Base-by-base conservation (phyloP, 1,140 invertebrate species). In the Pogonognathellus flavescens region DNA sequence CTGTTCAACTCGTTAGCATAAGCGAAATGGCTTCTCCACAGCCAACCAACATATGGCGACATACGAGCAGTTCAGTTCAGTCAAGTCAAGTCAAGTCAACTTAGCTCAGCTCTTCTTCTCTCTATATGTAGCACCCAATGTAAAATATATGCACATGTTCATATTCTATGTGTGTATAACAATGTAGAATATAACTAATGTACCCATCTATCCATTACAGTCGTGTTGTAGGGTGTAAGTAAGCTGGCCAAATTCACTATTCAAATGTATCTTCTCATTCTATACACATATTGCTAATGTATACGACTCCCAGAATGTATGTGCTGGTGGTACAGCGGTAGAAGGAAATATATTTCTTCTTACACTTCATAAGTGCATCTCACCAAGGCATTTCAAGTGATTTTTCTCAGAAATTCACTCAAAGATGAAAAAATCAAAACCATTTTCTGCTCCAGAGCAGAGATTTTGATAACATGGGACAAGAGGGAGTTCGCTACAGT, bases 1-100 rank as follows among this genome's bases (percentile, higher is more conserved):
- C 85, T 88, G 83, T 85, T 86, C 85, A 84, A 84, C 85, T 88
- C 87, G 87, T 88, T 88, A 88, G 87, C 87, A 88, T 88, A 88
- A 88, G 87, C 83, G 85, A 86, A 88, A 88, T 88, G 85, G 87
- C 87, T 88, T 84, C 70, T 76, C 59, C 82, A 84, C 84, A 81
- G 83, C 85, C 87, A 87, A 84, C 80, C 85, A 86, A 86, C 87
- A 86, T 86, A 88, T 88, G 86, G 86, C 80, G 84, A 82, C 70
- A 86, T 60, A 80, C 59, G 53, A 80, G 70, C 70, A 76, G 70
- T 76, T 76, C 70, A 76, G 70, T 31, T 76, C 50, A 81, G 80
- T 41, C 70, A 76, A 76, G 70, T 76, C 70, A 31, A 76, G 70
- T 76, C 70, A 76, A 76, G 70, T 76, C 70, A 76, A 76, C 70